Percentiles rank a stretch among this genome's conserved stretches.
phyloP scores from a whole-genome alignment of 2,888 invertebrate genomes.

The Pammene aurita region DNA sequence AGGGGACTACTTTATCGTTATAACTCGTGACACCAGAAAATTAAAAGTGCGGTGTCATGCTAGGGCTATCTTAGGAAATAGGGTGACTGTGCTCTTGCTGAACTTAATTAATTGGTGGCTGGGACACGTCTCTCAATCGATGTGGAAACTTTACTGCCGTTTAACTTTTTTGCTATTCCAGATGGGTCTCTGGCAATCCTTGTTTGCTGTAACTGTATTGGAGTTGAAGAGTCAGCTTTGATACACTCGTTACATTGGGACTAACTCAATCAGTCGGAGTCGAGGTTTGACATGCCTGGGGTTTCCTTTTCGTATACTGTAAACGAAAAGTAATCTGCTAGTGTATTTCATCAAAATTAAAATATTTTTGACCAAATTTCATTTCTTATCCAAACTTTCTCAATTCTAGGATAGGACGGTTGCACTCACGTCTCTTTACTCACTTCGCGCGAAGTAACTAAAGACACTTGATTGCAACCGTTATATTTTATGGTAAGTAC shows the following conservation, averaged over 20 bases:
- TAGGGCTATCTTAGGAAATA: slow-evolving; percentile 72
- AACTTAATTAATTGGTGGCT: slow-evolving; percentile 77
- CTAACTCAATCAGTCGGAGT: slow-evolving; percentile 1
- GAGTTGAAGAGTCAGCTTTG: slow-evolving; percentile 24
- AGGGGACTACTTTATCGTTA: slow-evolving; percentile 73
- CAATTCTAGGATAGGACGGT: no score
- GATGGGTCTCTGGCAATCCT: slow-evolving; percentile 26
- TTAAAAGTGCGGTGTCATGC: slow-evolving; percentile 78
- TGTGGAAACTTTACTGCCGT: slow-evolving; percentile 40
- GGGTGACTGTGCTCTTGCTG: slow-evolving; percentile 73
- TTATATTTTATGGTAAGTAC: no score
- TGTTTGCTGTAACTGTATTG: slow-evolving; percentile 34
- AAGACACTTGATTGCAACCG: no score
- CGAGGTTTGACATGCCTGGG: neutral
- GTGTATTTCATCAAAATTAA: no score
- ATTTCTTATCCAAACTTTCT: no score
- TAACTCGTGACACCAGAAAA: slow-evolving; percentile 79
- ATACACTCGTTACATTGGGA: slow-evolving; percentile 15
- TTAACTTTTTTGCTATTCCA: slow-evolving; percentile 38
- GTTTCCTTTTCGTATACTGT: neutral
- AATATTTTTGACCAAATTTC: no score
- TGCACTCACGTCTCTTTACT: no score
- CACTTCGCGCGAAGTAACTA: no score
- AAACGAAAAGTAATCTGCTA: no score
- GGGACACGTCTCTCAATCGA: slow-evolving; percentile 47